Base-by-base conservation (phyloP, 2,113 vertebrate species). In the Desmodus rotundus region DNA sequence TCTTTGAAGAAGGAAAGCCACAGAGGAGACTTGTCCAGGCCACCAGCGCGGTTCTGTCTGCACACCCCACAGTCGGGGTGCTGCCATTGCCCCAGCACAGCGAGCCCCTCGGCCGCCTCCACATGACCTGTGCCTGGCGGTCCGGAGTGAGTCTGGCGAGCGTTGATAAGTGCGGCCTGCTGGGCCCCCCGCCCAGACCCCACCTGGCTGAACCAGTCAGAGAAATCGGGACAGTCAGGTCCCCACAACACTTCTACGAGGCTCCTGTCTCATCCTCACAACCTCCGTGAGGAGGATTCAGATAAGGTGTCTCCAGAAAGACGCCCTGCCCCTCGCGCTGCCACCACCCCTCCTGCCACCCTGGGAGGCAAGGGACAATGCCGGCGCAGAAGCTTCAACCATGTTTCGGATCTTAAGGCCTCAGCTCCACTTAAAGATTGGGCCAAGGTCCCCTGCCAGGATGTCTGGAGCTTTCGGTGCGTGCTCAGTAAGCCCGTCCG, bases 201-300 rank as follows among this genome's bases (percentile, higher is more conserved):
- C 0, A 0, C n/a, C 86, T 86, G 81, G 68, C 88, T 70, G 87
- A 90, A 95, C 68, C 54, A 52, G 80, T 85, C 26, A 20, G 52
- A 22, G 88, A 80, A 95, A 96, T 96, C 93, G 92, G 4, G 73
- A 52, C 19, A 16, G 76, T 43, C n/a, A n/a, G n/a, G n/a, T 87
- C 84, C 38, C 31, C 15, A 96, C 88, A 89, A 93, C 22, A 38
- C 50, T n/a, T 87, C 50, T 94, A 93, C 97, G 94, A 97, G 52
- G 87, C 73, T 87, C 95, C 76, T 31, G 83, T 80, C 72, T 83
- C 78, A 4, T 5, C 33, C 17, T 81, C 86, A 86, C 72, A 52
- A 90, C 91, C 68, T 89, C 56, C 41, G 86, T 70, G 89, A 31
- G 0, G 26, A 87, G 94, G 91, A 93, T 92, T 96, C 92, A 95